phyloP scores from a whole-genome alignment of 2,888 invertebrate species.

The Machimus atricapillus region DNA sequence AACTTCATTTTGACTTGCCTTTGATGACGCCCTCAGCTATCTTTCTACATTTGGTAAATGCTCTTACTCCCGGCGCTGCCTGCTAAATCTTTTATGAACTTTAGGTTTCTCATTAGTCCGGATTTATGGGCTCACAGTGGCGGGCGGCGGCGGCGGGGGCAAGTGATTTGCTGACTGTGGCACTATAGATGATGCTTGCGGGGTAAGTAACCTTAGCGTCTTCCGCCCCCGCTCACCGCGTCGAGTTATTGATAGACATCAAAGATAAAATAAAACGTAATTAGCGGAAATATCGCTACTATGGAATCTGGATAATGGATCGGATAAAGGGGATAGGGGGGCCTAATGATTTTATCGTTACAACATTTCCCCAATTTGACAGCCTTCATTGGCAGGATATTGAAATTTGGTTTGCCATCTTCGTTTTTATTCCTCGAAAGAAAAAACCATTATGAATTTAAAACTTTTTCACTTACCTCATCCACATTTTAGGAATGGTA shows the following conservation, averaged over 20 bases:
- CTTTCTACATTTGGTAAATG: not conserved
- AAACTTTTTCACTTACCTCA: not conserved
- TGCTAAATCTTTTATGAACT: slow-evolving; percentile 19
- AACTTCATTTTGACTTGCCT: not conserved
- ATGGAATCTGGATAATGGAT: not conserved
- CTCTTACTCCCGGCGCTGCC: not conserved
- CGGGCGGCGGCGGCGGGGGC: not conserved
- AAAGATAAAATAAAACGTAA: not conserved
- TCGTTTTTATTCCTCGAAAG: not conserved
- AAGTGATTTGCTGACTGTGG: not conserved
- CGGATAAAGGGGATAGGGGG: not conserved
- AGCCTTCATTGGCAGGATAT: not conserved
- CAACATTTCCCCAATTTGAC: not conserved
- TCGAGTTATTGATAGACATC: not conserved
- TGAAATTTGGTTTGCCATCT: not conserved
- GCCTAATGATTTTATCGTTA: not conserved
- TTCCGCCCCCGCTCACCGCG: not conserved
- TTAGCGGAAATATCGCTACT: not conserved
- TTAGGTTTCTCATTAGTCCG: slow-evolving; percentile 1
- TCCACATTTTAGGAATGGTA: not conserved
- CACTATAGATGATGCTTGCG: not conserved
- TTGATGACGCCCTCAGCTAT: slow-evolving; percentile 14
- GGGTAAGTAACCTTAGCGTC: not conserved
- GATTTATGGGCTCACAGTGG: not conserved
- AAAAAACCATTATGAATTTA: not conserved